Conservation (phyloP, 1,140 invertebrate species). For the Diachasmimorpha longicaudata region DNA sequence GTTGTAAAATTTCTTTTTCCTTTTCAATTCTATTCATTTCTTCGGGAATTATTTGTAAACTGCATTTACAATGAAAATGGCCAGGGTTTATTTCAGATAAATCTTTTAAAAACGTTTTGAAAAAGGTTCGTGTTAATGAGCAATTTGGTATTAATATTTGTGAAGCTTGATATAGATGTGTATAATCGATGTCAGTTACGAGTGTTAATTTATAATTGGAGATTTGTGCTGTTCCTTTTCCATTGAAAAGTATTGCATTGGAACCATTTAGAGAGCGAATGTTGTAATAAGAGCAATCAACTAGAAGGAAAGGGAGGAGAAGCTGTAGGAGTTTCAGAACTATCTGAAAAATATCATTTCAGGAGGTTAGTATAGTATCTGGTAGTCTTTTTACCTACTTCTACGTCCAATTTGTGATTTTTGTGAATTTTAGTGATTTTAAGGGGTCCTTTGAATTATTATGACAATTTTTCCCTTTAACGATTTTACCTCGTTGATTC, state of each 20-base stretch:
- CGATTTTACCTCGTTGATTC: not conserved
- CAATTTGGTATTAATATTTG: not conserved
- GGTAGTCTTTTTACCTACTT: conserved; percentile 16
- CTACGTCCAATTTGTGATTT: conserved; percentile 37
- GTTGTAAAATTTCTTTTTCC: conserved; percentile 25
- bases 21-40: conserved; percentile 24
- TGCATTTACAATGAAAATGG: conserved; percentile 17
- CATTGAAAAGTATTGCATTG: conserved; percentile 30
- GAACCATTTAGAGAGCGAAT: not conserved
- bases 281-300: not conserved
- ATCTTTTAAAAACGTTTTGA: not conserved
- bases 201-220: conserved; percentile 28
- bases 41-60: not conserved
- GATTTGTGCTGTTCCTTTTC: conserved; percentile 26
- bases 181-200: conserved; percentile 28
- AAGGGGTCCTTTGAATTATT: conserved; percentile 38
- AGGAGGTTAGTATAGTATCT: conserved; percentile 34
- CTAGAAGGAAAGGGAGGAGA: not conserved
- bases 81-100: not conserved
- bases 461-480: too few species aligned
- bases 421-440: conserved; percentile 42
- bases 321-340: not conserved
- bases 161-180: conserved; percentile 11
- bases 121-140: not conserved
- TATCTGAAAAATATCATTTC: conserved; percentile 30